phyloP scores from a whole-genome alignment of 2,888 invertebrate genomes.

The Erebia aethiops region DNA sequence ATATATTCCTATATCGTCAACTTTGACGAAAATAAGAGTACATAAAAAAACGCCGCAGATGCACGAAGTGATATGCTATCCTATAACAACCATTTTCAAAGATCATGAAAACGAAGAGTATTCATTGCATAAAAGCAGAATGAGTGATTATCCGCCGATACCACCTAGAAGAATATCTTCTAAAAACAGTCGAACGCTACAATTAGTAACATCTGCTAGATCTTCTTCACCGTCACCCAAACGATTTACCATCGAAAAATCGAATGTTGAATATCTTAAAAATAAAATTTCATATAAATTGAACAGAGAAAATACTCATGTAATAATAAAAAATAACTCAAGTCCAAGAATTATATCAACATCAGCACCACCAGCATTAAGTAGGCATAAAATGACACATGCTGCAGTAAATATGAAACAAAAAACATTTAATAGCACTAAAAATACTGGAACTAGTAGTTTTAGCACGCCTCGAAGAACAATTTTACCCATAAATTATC shows the following conservation, averaged over 20 bases:
- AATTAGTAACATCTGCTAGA: slow-evolving; percentile 82
- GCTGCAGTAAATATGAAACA: slow-evolving; percentile 45
- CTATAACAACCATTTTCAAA: slow-evolving; percentile 70
- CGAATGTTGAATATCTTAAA: slow-evolving; percentile 84
- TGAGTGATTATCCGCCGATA: slow-evolving; percentile 83
- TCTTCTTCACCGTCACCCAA: slow-evolving; percentile 66
- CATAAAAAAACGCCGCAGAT: slow-evolving; percentile 84
- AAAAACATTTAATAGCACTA: slow-evolving; percentile 51
- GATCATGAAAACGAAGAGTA: slow-evolving; percentile 74
- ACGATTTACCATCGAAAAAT: slow-evolving; percentile 59
- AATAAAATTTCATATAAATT: slow-evolving; percentile 85
- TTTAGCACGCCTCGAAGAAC: slow-evolving; percentile 75
- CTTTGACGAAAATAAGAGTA: slow-evolving; percentile 90
- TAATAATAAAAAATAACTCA: slow-evolving; percentile 55
- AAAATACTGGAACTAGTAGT: slow-evolving; percentile 67
- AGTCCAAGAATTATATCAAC: slow-evolving; percentile 61
- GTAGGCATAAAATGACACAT: slow-evolving; percentile 59
- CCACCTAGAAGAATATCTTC: slow-evolving; percentile 91
- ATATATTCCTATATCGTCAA: slow-evolving; percentile 91
- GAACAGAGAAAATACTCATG: slow-evolving; percentile 75
- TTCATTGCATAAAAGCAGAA: slow-evolving; percentile 57
- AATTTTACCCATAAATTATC: slow-evolving; percentile 71
- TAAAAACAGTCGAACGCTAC: slow-evolving; percentile 86
- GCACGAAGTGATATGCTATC: slow-evolving; percentile 85
- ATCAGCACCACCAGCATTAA: slow-evolving; percentile 70